Evolutionary conservation across 2,888 invertebrate species (phyloP).

Genomic region (Phyto melanocephala): DNA sequence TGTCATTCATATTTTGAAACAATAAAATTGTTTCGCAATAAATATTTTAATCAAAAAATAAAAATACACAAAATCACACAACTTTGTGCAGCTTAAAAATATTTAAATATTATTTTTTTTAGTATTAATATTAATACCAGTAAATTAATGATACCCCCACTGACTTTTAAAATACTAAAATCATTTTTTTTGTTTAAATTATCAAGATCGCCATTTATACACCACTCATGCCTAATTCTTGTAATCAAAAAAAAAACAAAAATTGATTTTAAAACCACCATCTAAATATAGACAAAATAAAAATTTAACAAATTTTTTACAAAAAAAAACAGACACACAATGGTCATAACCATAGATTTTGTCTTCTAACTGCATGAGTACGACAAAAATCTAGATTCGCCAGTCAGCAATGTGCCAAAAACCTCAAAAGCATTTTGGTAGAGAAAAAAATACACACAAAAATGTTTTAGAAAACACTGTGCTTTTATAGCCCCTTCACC

Average conservation of each 20-base stretch:
- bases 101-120: too few relatives aligned
- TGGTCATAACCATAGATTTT: not conserved
- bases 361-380: slow-evolving; percentile 24
- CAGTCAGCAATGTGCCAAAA: slow-evolving; percentile 44
- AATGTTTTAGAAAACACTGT: not conserved
- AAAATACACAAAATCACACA: too few relatives aligned
- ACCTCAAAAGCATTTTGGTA: slow-evolving; percentile 21
- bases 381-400: slow-evolving; percentile 52
- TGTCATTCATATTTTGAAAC: too few relatives aligned
- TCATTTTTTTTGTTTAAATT: not conserved
- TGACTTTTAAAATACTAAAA: not conserved
- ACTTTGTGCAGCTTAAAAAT: too few relatives aligned
- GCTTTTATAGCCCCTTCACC: too few relatives aligned
- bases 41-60: too few relatives aligned
- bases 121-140: not conserved
- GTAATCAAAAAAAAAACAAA: too few relatives aligned
- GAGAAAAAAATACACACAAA: not conserved
- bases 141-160: not conserved
- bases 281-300: not conserved
- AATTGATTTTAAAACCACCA: not conserved
- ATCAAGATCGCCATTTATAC: slow-evolving; percentile 10
- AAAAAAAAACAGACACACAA: not conserved
- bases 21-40: too few relatives aligned
- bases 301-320: not conserved
- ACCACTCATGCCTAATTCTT: not conserved